Conservation (phyloP, 2,888 invertebrate species). For the Limenitis camilla region DNA sequence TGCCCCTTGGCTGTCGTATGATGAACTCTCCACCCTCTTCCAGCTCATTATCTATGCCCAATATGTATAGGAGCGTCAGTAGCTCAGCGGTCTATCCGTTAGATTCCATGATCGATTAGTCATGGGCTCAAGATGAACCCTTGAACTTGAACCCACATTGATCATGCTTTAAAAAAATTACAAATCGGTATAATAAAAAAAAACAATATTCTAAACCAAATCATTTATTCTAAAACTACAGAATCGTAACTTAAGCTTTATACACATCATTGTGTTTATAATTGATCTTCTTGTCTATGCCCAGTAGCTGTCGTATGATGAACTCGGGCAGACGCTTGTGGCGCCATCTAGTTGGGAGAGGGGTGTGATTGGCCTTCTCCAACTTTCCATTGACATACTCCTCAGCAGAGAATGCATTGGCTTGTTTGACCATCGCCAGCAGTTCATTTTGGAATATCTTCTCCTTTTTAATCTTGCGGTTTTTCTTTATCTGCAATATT, state of each 20-base stretch:
- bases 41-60: too few relatives aligned
- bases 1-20: too few relatives aligned
- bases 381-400: slow-evolving; percentile 80
- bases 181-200: too few relatives aligned
- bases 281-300: slow-evolving; percentile 73
- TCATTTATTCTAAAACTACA: neutral
- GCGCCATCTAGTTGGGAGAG: slow-evolving; percentile 73
- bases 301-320: slow-evolving; percentile 79
- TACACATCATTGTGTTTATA: slow-evolving; percentile 66
- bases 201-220: too few relatives aligned
- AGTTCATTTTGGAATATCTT: slow-evolving; percentile 84
- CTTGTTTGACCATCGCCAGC: slow-evolving; percentile 79
- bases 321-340: slow-evolving; percentile 79
- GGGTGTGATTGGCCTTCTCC: slow-evolving; percentile 74
- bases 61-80: too few relatives aligned
- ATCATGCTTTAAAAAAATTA: too few relatives aligned
- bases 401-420: slow-evolving; percentile 84
- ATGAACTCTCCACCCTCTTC: too few relatives aligned
- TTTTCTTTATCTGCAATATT: slow-evolving; percentile 74
- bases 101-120: too few relatives aligned
- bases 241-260: slow-evolving; percentile 41
- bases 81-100: too few relatives aligned
- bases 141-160: too few relatives aligned
- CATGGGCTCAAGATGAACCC: too few relatives aligned
- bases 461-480: slow-evolving; percentile 82